A percentile compares a stretch with the other conserved stretches of the same genome.
Conservation (phyloP, 2,113 vertebrate genomes). For the Ciconia maguari region DNA sequence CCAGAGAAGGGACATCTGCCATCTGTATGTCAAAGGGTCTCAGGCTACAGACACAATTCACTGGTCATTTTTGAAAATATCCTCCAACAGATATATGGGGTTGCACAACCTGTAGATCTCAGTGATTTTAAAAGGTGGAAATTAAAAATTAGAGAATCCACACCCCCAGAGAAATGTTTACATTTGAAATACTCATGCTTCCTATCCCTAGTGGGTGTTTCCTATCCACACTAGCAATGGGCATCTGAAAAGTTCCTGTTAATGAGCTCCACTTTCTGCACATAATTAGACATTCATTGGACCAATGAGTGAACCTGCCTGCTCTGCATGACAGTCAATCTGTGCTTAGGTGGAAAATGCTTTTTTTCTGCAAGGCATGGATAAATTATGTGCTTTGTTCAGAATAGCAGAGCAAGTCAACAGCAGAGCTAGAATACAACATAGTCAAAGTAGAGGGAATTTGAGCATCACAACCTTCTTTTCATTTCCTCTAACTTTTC, state of each 20-base stretch:
- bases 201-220: not conserved
- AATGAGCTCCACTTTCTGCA: not conserved
- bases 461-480: conserved; percentile 78
- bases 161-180: not conserved
- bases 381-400: not conserved
- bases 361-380: not conserved
- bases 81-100: not conserved
- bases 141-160: not conserved
- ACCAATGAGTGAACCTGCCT: not conserved
- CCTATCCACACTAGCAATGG: not conserved
- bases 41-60: not conserved
- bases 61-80: not conserved
- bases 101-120: not conserved
- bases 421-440: not conserved
- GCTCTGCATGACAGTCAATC: not conserved
- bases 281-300: not conserved
- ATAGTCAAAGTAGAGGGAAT: not conserved
- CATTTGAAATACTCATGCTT: not conserved
- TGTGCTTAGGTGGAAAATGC: not conserved
- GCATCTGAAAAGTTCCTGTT: not conserved
- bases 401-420: not conserved
- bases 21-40: not conserved
- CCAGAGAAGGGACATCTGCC: not conserved
- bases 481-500: conserved; percentile 91
- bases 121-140: not conserved